Base-by-base conservation (phyloP, 2,888 invertebrate species). In the Lithosia quadra region DNA sequence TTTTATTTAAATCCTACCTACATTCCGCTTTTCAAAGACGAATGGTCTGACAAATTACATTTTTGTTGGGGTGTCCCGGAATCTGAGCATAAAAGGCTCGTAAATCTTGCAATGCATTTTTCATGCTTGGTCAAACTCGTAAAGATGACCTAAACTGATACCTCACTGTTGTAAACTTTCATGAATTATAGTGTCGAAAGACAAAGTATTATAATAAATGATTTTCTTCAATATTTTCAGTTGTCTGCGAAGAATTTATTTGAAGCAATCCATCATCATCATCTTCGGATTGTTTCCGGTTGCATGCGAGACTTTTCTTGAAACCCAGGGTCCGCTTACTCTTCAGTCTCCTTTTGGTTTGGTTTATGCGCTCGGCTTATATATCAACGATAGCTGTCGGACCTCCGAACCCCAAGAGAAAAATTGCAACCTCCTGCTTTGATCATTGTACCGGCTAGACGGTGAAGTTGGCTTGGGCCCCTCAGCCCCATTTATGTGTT, bases 41-140 rank as follows among this genome's bases (percentile, higher is more conserved):
- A 79, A 76, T 77, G 77, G 80, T 73, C 82, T 84, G 86, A 88
- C 86, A 88, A 89, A 90, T 90, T 86, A 88, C 88, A 88, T 86
- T 88, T 89, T 88, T 86, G 88, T 85, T 86, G 77, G 83, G 84
- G 79, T 86, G 81, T 86, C 82, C 84, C 82, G 80, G 84, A 86
- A 86, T 87, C 86, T 85, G 82, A 81, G 83, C 84, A 86, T 90
- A 88, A 87, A 88, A 88, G 82, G 67, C 72, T 85, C 88, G 84
- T 90, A 89, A 89, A 89, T 88, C 86, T 83, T 82, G 78, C 82
- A 83, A 86, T 90, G 89, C 90, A 89, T 90, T 90, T 90, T 89
- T 88, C 88, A 89, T 86, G 88, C 85, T 86, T 82, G 89, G 88
- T 86, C 90, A 85, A 87, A 83, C 86, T 82, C 81, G 82, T 86